Evolutionary conservation across 2,113 vertebrate species (phyloP), one percentile per base, ranked within the genome.

Genomic region (Phasianus colchicus): DNA sequence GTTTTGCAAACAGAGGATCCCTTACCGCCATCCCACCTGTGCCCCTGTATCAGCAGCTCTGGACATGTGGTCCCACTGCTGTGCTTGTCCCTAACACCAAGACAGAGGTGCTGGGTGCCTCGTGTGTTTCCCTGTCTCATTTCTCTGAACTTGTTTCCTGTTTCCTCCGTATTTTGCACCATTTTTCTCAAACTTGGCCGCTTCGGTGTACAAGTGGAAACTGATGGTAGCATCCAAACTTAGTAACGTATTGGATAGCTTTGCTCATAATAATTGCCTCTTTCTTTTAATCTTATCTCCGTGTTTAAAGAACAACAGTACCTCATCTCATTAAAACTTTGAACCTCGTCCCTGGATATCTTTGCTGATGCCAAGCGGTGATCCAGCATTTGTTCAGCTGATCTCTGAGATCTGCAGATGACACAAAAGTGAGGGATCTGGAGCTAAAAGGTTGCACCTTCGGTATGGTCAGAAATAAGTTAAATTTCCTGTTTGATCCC

Each of bases 211-310:
- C 69, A 94, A 95, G 89, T 92, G 69, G 95, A 92, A 96, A 88
- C 92, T 8, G 91, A 84, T 94, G 92, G 73, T 65, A 45, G 38
- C 69, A 69, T 83, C 86, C 42, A 54, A 84, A 93, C 30, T 90
- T 86, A 86, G 83, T 21, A 97, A 95, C 96, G 90, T 95, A 20
- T 88, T 96, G 95, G 77, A 95, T 93, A 95, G 92, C 80, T 97
- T 95, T 90, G 54, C 88, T 90, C 5, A 1, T 73, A 88, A 34
- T 95, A 95, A 95, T 90, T 95, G 94, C 86, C 34, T 95, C 54
- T 73, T 90, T 80, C 93, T 94, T 96, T 95, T 95, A 92, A 96
- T 97, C 94, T 83, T 86, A 90, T 95, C 92, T 97, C 80, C 38
- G 4, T 69, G 48, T 82, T 95, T 95, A 86, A 95, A 84, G 86